These are phyloP conservation scores for Pantelozetes paolii DNA, from an alignment of 2,888 invertebrate species.

Conservation along the genomic window DNA sequence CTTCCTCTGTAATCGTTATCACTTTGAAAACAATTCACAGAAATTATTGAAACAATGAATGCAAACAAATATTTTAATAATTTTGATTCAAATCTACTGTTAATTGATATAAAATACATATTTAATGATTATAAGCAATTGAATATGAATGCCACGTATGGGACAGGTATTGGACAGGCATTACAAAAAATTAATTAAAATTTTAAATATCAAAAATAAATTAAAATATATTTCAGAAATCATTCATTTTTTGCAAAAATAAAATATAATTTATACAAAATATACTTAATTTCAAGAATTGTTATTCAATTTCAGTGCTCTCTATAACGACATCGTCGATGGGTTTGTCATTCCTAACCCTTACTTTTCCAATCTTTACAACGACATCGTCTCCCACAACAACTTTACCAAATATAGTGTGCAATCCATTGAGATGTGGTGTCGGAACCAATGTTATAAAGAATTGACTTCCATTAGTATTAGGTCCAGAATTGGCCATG, in stretches of 20 bases:
- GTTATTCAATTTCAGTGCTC: slow-evolving; percentile 59
- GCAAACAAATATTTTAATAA: not conserved
- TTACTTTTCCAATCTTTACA: slow-evolving; percentile 71
- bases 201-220: too few species aligned
- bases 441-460: slow-evolving; percentile 83
- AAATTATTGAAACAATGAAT: not conserved
- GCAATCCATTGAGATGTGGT: slow-evolving; percentile 81
- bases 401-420: slow-evolving; percentile 84
- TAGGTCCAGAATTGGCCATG: slow-evolving; percentile 76
- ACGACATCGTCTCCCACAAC: slow-evolving; percentile 75
- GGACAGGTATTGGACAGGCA: too few species aligned
- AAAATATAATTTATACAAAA: too few species aligned
- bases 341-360: slow-evolving; percentile 72
- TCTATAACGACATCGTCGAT: slow-evolving; percentile 64
- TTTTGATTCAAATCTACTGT: slow-evolving; percentile 6
- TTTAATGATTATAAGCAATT: too few species aligned
- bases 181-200: too few species aligned
- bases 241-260: too few species aligned
- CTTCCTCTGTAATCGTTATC: too few species aligned
- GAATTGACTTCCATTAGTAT: slow-evolving; percentile 94
- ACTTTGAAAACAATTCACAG: not conserved
- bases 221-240: too few species aligned
- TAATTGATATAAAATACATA: not conserved
- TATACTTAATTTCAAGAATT: too few species aligned
- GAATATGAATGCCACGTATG: too few species aligned